Percentiles rank a stretch among this genome's conserved stretches.
These are phyloP conservation scores for Trichonephila clavipes DNA, from an alignment of 1,140 invertebrate genomes.

Conservation along the genomic window DNA sequence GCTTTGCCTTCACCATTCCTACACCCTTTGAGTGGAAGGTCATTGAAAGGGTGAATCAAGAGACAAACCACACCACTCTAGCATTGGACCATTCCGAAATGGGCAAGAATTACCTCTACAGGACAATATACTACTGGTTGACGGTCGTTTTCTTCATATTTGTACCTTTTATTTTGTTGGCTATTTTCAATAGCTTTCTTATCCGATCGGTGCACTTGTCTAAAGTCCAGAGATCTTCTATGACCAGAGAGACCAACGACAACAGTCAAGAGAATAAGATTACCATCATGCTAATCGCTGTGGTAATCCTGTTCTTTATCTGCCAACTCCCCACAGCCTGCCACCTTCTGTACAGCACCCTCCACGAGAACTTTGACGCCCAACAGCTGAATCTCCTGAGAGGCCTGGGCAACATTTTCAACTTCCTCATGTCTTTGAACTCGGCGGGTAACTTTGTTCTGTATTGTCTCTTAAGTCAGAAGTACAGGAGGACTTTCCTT, in stretches of 20 bases:
- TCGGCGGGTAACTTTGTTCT: slow-evolving; percentile 88
- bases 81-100: slow-evolving; percentile 79
- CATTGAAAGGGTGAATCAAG: slow-evolving; percentile 78
- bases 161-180: slow-evolving; percentile 85
- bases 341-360: slow-evolving; percentile 82
- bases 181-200: slow-evolving; percentile 87
- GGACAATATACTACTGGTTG: slow-evolving; percentile 86
- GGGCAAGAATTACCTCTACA: slow-evolving; percentile 84
- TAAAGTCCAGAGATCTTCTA: slow-evolving; percentile 82
- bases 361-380: slow-evolving; percentile 80
- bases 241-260: slow-evolving; percentile 81
- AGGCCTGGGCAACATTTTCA: slow-evolving; percentile 87
- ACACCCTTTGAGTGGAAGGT: slow-evolving; percentile 86
- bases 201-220: slow-evolving; percentile 86
- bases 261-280: slow-evolving; percentile 86
- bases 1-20: slow-evolving; percentile 85
- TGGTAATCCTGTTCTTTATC: slow-evolving; percentile 88
- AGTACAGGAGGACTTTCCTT: slow-evolving; percentile 87
- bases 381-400: slow-evolving; percentile 80
- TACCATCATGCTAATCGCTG: slow-evolving; percentile 88
- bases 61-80: slow-evolving; percentile 74
- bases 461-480: slow-evolving; percentile 89
- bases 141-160: slow-evolving; percentile 86
- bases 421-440: slow-evolving; percentile 87
- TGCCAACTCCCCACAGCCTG: slow-evolving; percentile 87